Conservation (phyloP, 2,113 vertebrate species). For the Triplophysa siluroides region DNA sequence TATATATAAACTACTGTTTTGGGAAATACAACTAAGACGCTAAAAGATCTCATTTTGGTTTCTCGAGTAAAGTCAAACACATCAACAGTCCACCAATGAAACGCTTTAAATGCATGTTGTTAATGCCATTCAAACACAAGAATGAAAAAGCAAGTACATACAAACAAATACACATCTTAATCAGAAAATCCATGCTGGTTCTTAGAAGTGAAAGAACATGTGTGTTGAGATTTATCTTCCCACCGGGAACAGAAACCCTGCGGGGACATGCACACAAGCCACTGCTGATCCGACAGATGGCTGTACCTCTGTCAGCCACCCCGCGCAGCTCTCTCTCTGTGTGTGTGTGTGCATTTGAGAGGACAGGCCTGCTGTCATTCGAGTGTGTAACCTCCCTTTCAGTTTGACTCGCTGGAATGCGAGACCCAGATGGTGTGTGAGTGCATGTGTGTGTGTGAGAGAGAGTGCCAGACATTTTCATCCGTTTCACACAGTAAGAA, state of each 20-base stretch:
- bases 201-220: conserved; percentile 20
- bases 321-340: not conserved
- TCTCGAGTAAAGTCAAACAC: too few relatives aligned
- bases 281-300: conserved; percentile 25
- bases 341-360: conserved; percentile 2
- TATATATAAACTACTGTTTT: too few relatives aligned
- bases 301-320: not conserved
- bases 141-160: not conserved
- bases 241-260: conserved; percentile 7
- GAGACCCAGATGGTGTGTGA: conserved; percentile 20
- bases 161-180: not conserved
- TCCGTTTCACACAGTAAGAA: not conserved
- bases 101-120: too few relatives aligned
- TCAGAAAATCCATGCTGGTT: not conserved
- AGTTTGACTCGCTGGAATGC: conserved; percentile 16
- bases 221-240: conserved; percentile 17
- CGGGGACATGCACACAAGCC: conserved; percentile 13
- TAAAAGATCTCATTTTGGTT: too few relatives aligned
- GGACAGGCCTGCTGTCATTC: conserved; percentile 5
- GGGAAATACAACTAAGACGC: too few relatives aligned
- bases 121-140: not conserved
- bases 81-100: too few relatives aligned
- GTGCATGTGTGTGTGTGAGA: conserved; percentile 2
- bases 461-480: conserved; percentile 17
- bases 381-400: conserved; percentile 36